Percentiles rank a stretch among this genome's conserved stretches.
phyloP scores from a whole-genome alignment of 2,797 vertebrate species.

The Intellagama lesueurii region DNA sequence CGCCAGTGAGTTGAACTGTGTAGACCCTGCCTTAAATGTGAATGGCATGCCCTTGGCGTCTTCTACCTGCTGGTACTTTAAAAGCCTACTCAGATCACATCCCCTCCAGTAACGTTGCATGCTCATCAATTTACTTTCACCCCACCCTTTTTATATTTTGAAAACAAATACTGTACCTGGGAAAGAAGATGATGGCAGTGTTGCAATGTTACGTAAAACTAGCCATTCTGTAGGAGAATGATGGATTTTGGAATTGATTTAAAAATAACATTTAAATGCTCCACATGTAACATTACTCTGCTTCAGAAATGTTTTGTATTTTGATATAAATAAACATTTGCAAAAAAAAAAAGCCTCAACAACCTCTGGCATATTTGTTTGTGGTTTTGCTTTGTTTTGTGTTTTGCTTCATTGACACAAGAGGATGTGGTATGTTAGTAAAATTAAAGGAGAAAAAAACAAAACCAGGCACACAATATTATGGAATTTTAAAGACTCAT shows the following conservation, averaged over 20 bases:
- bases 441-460: no score
- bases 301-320: slow-evolving; percentile 93
- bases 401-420: not conserved
- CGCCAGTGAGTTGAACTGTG: slow-evolving; percentile 53
- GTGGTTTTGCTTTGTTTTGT: not conserved
- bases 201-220: slow-evolving; percentile 69
- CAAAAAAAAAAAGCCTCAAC: slow-evolving; percentile 59
- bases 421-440: no score
- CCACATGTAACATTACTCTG: slow-evolving; percentile 87
- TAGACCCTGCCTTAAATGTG: slow-evolving; percentile 68
- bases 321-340: slow-evolving; percentile 91
- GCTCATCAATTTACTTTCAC: slow-evolving; percentile 71
- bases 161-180: slow-evolving; percentile 55
- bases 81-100: slow-evolving; percentile 73
- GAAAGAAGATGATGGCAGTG: slow-evolving; percentile 70
- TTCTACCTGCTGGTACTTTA: slow-evolving; percentile 77
- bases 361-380: not conserved
- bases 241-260: slow-evolving; percentile 71
- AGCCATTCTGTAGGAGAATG: slow-evolving; percentile 69
- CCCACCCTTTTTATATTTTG: not conserved
- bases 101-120: slow-evolving; percentile 77
- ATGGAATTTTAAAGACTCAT: no score
- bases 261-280: slow-evolving; percentile 79
- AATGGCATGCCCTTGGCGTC: slow-evolving; percentile 59
- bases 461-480: no score